phyloP scores from a whole-genome alignment of 2,113 vertebrate species.

The Lycaon pictus region DNA sequence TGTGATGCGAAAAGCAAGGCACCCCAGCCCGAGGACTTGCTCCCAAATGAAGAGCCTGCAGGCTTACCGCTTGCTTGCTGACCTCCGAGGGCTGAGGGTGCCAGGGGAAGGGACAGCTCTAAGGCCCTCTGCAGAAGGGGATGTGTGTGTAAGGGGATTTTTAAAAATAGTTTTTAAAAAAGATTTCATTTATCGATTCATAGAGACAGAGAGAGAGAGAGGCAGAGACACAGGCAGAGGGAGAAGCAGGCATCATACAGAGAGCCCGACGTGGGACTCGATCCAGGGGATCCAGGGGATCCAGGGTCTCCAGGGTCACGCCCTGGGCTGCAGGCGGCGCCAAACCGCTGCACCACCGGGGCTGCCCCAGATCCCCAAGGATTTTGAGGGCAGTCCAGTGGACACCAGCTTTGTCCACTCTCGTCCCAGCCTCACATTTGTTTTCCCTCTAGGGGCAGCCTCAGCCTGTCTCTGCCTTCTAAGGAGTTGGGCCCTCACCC shows the following conservation, averaged over 20 bases:
- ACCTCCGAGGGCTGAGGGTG: not conserved
- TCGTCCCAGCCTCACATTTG: not conserved
- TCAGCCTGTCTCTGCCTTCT: not conserved
- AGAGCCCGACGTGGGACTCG: too few species aligned
- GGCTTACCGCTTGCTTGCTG: not conserved
- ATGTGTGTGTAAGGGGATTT: too few species aligned
- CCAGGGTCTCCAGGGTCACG: too few species aligned
- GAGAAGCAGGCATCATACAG: too few species aligned
- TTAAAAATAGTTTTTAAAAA: too few species aligned
- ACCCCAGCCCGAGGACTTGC: not conserved
- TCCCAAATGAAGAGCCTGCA: not conserved
- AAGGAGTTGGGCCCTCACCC: not conserved
- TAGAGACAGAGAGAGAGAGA: too few species aligned
- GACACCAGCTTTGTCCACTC: not conserved
- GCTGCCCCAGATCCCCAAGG: not conserved
- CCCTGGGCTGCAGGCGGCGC: too few species aligned
- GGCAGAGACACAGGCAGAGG: too few species aligned
- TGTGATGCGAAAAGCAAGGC: not conserved
- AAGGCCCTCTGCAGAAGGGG: not conserved
- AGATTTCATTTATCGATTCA: too few species aligned
- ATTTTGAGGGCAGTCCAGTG: not conserved
- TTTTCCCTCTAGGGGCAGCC: constrained; percentile 20
- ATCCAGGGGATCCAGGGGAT: too few species aligned
- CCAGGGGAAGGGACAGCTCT: too few species aligned
- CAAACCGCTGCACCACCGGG: too few species aligned